Evolutionary conservation across 1,140 invertebrate genomes (phyloP).

Genomic region (Pantala flavescens): DNA sequence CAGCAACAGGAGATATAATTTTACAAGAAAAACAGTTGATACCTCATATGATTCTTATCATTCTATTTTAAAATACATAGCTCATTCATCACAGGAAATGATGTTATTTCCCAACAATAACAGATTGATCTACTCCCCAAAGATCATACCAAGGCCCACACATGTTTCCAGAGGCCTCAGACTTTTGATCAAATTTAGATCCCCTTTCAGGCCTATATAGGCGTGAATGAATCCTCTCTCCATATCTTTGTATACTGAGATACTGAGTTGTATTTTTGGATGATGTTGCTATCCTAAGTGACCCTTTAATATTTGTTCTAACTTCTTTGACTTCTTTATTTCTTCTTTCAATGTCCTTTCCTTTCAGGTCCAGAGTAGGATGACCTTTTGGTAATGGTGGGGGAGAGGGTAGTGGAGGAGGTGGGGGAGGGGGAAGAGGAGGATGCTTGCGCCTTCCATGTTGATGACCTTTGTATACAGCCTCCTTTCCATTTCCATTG

Average conservation of each 20-base stretch:
- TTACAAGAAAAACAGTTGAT: too few relatives aligned
- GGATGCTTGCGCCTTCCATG: neutral
- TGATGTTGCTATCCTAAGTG: neutral
- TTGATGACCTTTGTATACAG: neutral
- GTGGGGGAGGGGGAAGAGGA: neutral
- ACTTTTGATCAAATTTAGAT: constrained; percentile 42
- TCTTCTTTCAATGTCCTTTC: neutral
- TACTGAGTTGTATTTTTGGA: constrained; percentile 15
- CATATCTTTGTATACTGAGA: constrained; percentile 37
- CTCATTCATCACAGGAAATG: too few relatives aligned
- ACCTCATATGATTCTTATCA: too few relatives aligned
- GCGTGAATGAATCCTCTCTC: constrained; percentile 33
- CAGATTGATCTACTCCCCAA: constrained; percentile 55
- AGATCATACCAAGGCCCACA: constrained; percentile 82
- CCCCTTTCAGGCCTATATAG: constrained; percentile 34
- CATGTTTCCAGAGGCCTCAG: constrained; percentile 48
- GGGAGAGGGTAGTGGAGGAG: neutral
- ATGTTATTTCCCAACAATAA: constrained; percentile 25
- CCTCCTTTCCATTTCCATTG: neutral
- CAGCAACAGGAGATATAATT: too few relatives aligned
- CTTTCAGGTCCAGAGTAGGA: neutral
- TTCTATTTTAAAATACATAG: too few relatives aligned
- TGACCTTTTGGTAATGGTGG: constrained; percentile 5
- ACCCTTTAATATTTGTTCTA: neutral
- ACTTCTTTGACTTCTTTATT: neutral